Evolutionary conservation across 2,113 vertebrate species (phyloP).

Genomic region (Peromyscus maniculatus): DNA sequence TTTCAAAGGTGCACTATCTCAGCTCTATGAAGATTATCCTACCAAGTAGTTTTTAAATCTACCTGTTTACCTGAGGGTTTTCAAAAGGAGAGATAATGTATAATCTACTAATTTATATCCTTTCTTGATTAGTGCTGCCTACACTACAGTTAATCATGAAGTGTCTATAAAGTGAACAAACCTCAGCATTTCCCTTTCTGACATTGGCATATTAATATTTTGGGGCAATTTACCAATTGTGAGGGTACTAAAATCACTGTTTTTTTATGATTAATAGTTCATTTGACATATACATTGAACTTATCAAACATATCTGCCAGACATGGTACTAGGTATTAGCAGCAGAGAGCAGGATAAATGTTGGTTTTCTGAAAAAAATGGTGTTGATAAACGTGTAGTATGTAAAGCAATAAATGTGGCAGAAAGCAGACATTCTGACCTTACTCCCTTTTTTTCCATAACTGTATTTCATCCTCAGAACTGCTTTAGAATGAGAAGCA

Average conservation of each 20-base stretch:
- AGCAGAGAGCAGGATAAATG: background rate
- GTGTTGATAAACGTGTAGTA: background rate
- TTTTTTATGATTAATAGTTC: conserved; percentile 19
- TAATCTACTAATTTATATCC: background rate
- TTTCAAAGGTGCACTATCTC: background rate
- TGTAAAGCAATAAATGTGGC: background rate
- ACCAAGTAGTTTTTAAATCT: background rate
- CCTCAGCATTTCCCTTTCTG: background rate
- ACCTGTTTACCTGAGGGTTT: background rate
- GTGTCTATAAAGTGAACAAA: background rate
- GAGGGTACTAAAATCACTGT: background rate
- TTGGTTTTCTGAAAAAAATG: background rate
- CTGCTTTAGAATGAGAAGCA: background rate
- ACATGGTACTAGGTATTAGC: background rate
- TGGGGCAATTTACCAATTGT: background rate
- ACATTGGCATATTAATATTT: background rate
- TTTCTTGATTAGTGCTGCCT: background rate
- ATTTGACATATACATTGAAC: background rate
- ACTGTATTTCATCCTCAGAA: background rate
- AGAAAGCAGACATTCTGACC: background rate
- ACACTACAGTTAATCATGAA: background rate
- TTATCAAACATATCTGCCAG: background rate
- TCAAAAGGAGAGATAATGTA: background rate
- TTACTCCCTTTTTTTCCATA: background rate
- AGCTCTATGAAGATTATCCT: background rate